phyloP scores from a whole-genome alignment of 2,888 invertebrate genomes.

The Hermodice carunculata region DNA sequence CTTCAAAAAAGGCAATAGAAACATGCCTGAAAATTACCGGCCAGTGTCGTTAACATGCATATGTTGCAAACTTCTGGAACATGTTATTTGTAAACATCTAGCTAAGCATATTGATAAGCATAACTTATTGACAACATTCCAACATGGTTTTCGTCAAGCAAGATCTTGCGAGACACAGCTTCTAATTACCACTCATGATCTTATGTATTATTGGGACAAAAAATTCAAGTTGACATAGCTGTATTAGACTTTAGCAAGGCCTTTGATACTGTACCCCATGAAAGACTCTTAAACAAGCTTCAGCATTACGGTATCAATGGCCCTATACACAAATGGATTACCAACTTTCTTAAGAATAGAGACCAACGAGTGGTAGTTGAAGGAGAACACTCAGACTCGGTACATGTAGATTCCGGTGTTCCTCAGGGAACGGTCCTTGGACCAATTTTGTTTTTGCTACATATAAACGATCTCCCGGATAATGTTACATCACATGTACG shows the following conservation, averaged over 20 bases:
- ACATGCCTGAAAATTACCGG: conserved; percentile 34
- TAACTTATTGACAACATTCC: conserved; percentile 32
- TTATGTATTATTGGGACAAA: conserved; percentile 23
- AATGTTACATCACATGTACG: conserved; percentile 8
- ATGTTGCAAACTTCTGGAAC: conserved; percentile 38
- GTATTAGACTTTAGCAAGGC: conserved; percentile 38
- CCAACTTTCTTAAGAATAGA: conserved; percentile 26
- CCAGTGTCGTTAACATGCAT: conserved; percentile 37
- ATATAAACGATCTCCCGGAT: conserved; percentile 43
- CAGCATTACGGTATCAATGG: conserved; percentile 24
- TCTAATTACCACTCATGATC: conserved; percentile 12
- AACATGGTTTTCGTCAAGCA: conserved; percentile 39
- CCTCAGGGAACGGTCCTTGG: conserved; percentile 39
- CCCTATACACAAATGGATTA: conserved; percentile 23
- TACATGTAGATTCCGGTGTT: conserved; percentile 34
- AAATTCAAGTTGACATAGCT: conserved; percentile 33
- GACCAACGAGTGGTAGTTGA: conserved; percentile 28
- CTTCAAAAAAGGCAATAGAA: conserved; percentile 38
- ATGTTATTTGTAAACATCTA: conserved; percentile 33
- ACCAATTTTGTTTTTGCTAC: conserved; percentile 38
- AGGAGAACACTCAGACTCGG: conserved; percentile 19
- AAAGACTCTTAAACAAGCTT: conserved; percentile 26
- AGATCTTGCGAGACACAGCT: conserved; percentile 41
- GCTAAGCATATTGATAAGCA: conserved; percentile 25
- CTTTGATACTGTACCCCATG: conserved; percentile 31